Evolutionary conservation across 2,797 vertebrate species (phyloP), one percentile per base, ranked within the genome.

Genomic region (Clarias pachynema): DNA sequence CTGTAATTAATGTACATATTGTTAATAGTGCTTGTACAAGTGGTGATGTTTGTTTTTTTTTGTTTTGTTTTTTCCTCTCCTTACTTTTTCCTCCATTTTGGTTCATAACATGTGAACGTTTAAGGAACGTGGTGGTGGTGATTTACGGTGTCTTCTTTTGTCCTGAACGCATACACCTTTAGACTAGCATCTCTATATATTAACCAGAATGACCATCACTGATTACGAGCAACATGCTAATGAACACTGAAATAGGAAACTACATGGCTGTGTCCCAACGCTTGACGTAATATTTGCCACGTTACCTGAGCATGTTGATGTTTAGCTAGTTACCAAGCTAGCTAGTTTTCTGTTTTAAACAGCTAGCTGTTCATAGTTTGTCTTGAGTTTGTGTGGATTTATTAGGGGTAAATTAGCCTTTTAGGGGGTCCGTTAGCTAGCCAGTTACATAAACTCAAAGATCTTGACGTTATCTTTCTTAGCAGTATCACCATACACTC

Each of bases 121-220:
- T 82, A 70, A 82, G 79, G 79, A 87, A 70, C 5, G 34, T 77
- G 70, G 59, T 81, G 79, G 79, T 68, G 79, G 44, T 84, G 60
- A 75, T 84, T 60, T 80, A 70, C 63, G 22, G 85, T 84, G 87
- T 89, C 82, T 34, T 89, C 86, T 81, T 89, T 89, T 87, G 37
- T 86, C 79, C 16, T 65, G 63, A 81, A 29, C 65, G 26, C 84
- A 88, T 85, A 82, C 68, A 89, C 79, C 22, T 49, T 70, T 40
- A 70, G 63, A 83, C 24, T 56, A 78, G 16, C 59, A 15, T 7
- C 75, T n/a, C 20, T 24, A 18, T 14, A 31, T 57, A 53, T n/a
- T 77, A 31, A 77, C 56, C 29, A 59, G 2, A 16, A 53, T 34
- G 53, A 75, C 15, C 26, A 77, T 14, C 49, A 56, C 49, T 5